A percentile compares a stretch with the other conserved stretches of the same genome.
phyloP scores from a whole-genome alignment of 2,113 vertebrate genomes.

The Gadus chalcogrammus region DNA sequence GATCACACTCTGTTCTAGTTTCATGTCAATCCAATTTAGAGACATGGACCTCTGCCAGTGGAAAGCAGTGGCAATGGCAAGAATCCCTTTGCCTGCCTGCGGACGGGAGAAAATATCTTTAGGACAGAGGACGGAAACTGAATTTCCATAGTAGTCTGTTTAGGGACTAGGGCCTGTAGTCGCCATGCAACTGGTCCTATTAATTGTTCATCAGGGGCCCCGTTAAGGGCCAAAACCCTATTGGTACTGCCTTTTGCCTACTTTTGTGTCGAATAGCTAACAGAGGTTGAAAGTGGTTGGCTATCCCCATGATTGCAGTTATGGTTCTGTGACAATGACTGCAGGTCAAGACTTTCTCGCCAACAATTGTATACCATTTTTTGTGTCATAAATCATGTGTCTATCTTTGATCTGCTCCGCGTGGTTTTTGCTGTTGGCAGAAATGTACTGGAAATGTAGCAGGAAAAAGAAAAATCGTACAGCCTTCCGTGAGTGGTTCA shows the following conservation, averaged over 20 bases:
- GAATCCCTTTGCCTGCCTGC: neutral
- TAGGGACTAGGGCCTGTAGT: neutral
- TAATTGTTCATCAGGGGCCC: slow-evolving; percentile 14
- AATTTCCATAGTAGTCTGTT: too few relatives aligned
- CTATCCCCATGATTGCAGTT: too few relatives aligned
- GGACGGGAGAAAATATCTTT: neutral
- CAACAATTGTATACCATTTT: too few relatives aligned
- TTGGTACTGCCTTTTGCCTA: slow-evolving; percentile 2
- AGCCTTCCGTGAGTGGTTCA: too few relatives aligned
- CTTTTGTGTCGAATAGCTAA: slow-evolving; percentile 52
- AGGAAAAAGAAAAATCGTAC: too few relatives aligned
- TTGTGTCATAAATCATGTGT: slow-evolving; percentile 25
- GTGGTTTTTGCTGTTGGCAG: too few relatives aligned
- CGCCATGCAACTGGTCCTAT: slow-evolving; percentile 38
- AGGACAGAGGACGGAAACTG: slow-evolving; percentile 7
- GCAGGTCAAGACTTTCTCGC: neutral
- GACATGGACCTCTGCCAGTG: too few relatives aligned
- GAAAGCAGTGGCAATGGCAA: slow-evolving; percentile 1
- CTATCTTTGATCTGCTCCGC: too few relatives aligned
- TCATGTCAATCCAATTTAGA: neutral
- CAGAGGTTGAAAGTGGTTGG: too few relatives aligned
- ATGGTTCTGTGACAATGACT: neutral
- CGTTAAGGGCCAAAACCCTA: slow-evolving; percentile 52
- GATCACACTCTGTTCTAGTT: neutral
- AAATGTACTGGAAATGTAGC: too few relatives aligned